Base-by-base conservation (phyloP, 2,888 invertebrate species). In the Ophioninae sp. region DNA sequence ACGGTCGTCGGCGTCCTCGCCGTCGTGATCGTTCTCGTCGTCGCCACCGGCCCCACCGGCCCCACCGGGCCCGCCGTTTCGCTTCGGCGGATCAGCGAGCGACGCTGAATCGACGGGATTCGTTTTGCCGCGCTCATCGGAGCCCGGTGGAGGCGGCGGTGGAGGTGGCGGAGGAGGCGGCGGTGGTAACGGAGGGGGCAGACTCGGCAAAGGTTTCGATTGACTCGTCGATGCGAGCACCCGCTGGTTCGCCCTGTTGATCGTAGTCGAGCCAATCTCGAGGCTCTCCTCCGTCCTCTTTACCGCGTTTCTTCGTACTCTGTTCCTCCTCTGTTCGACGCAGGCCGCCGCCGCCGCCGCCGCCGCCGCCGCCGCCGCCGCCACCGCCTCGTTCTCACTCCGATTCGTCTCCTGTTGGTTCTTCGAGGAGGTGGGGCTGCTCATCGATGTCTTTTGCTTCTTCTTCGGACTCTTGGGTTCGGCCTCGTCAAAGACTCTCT, bases 71-170 rank as follows among this genome's bases (percentile, higher is more conserved):
- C 30, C 30, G 30, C 30, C 30, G 85, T 92, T 93, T 10, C 51
- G 17, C 51, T 92, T 91, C 41, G 94, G 93, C 61, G 94, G 88
- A 85, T 93, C 92, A 22, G 89, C 93, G 79, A 94, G 92, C 1
- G 94, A 87, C 13, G 51, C 2, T 56, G 93, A 91, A 77, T 93
- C 93, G 69, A 93, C 93, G 69, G 93, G 85, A 56, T 91, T 89
- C 23, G 89, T 22, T 74, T 84, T 86, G 7, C 51, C 76, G 10
- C 51, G 79, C 37, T 90, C 89, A 61, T 90, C 90, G 8, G 83
- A 23, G 10, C 64, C 80, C 0, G 82, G 73, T 0, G 76, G 79
- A 1, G 82, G 71, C n/a, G 76, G 83, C 13, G 82, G 75, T 0
- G 81, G 74, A 0, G 83, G 76, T 2, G 84, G 81, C 2, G 85